Percentiles rank a stretch among this genome's conserved stretches.
Conservation (phyloP, 2,888 invertebrate species). For the Melipona beecheii region DNA sequence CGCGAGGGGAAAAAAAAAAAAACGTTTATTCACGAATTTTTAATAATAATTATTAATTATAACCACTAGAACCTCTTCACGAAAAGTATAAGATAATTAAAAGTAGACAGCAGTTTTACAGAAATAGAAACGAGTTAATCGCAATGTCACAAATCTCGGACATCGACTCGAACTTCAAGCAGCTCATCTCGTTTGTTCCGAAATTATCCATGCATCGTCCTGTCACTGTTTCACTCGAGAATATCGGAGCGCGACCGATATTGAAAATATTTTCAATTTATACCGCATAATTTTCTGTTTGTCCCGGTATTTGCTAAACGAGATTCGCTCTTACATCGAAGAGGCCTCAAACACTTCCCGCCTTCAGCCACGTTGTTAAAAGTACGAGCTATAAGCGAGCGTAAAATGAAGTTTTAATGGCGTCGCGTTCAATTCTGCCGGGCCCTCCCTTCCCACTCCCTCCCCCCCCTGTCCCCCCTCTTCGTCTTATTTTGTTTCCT, state of each 20-base stretch:
- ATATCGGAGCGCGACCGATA: background rate
- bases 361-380: constrained; percentile 59
- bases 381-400: constrained; percentile 59
- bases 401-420: constrained; percentile 70
- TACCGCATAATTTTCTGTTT: constrained; percentile 9
- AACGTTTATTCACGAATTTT: background rate
- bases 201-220: background rate
- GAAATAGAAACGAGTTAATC: background rate
- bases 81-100: background rate
- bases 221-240: background rate
- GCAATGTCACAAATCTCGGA: background rate
- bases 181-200: background rate
- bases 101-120: background rate
- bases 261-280: constrained; percentile 26
- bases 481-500: constrained; percentile 62
- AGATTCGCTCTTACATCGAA: constrained; percentile 21
- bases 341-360: constrained; percentile 30
- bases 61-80: background rate
- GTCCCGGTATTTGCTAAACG: constrained; percentile 13
- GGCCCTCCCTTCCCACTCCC: background rate
- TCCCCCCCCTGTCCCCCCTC: too few species aligned
- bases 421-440: constrained; percentile 60
- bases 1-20: too few species aligned
- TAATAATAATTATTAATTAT: background rate
- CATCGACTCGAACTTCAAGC: background rate